These are phyloP conservation scores for Drosophila infuscata DNA, from an alignment of 2,888 invertebrate species.

Conservation along the genomic window DNA sequence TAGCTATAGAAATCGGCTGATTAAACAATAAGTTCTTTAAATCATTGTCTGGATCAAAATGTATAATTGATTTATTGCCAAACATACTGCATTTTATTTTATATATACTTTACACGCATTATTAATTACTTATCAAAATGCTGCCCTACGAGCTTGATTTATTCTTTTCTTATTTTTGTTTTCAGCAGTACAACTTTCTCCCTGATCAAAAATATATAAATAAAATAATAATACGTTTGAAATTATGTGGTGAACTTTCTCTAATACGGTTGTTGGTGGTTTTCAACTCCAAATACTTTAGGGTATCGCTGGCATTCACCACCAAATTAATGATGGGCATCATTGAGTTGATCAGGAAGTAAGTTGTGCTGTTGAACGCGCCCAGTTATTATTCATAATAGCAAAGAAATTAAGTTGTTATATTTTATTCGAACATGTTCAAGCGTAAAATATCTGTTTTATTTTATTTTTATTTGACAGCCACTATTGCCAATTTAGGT, in stretches of 20 bases:
- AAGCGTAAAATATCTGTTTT: constrained; percentile 4
- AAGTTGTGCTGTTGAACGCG: constrained; percentile 1
- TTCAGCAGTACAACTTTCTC: constrained; percentile 1
- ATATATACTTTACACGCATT: constrained; percentile 37
- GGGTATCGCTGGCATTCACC: constrained; percentile 2
- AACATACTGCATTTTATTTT: constrained; percentile 43
- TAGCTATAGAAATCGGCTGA: constrained; percentile 68
- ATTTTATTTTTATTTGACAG: constrained; percentile 17
- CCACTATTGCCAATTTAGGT: constrained; percentile 18
- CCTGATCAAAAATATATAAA: constrained; percentile 6
- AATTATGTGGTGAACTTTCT: constrained; percentile 6
- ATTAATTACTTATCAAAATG: constrained; percentile 52
- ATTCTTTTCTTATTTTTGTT: background rate
- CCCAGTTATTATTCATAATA: constrained; percentile 18
- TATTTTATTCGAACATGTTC: constrained; percentile 30
- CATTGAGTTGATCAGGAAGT: background rate
- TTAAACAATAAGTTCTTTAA: constrained; percentile 51
- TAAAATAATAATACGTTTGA: constrained; percentile 18
- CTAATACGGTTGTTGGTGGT: constrained; percentile 2
- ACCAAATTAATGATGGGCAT: constrained; percentile 5
- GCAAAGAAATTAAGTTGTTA: constrained; percentile 7
- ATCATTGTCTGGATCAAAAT: constrained; percentile 40
- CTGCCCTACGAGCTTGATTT: constrained; percentile 28
- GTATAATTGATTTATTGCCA: constrained; percentile 40
- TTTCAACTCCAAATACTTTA: constrained; percentile 9